A percentile compares a stretch with the other conserved stretches of the same genome.
phyloP scores from a whole-genome alignment of 2,113 vertebrate genomes.

The Tragelaphus strepsiceros region DNA sequence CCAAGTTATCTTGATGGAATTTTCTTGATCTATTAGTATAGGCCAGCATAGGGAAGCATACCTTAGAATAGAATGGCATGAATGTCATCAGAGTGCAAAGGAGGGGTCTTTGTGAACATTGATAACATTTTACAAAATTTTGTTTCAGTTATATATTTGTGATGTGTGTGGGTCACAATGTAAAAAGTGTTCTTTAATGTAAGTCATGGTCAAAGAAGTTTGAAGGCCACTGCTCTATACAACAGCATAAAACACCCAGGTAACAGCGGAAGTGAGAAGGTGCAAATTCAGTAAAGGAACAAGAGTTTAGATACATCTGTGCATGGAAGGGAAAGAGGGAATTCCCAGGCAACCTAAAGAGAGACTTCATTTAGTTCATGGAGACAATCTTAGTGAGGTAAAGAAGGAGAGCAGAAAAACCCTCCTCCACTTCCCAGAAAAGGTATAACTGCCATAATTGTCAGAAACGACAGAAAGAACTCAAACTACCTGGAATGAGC shows the following conservation, averaged over 20 bases:
- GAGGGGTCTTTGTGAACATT: background rate
- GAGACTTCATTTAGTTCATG: background rate
- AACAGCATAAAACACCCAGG: background rate
- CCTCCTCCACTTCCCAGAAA: background rate
- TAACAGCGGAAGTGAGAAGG: background rate
- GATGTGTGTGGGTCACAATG: background rate
- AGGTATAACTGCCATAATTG: background rate
- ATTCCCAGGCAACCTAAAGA: background rate
- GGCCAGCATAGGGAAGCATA: background rate
- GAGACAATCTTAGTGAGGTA: background rate
- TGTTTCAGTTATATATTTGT: background rate
- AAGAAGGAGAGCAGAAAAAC: background rate
- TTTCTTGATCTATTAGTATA: background rate
- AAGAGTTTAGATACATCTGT: fast-evolving
- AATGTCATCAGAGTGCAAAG: background rate
- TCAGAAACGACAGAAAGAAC: constrained; percentile 27
- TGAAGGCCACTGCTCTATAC: background rate
- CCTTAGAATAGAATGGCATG: background rate
- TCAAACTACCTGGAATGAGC: constrained; percentile 8
- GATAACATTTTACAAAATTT: background rate
- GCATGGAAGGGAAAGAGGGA: background rate
- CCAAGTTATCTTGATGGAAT: background rate
- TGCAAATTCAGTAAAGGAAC: background rate
- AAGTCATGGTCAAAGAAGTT: background rate
- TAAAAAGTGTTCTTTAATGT: background rate